phyloP scores from a whole-genome alignment of 2,113 vertebrate species.

The Campylomormyrus numenius region DNA sequence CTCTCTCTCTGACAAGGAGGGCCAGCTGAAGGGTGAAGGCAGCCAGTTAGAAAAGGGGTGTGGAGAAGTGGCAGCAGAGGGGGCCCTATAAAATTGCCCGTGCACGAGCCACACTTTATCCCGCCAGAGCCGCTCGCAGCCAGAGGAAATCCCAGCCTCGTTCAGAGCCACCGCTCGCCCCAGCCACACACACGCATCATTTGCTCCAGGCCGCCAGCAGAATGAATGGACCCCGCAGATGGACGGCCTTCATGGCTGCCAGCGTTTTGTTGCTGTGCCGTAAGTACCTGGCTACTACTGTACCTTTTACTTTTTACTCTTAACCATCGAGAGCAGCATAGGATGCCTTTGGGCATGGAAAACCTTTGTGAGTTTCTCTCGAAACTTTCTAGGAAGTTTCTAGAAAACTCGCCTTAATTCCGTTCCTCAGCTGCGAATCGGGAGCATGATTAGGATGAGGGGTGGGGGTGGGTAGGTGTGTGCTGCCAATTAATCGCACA shows the following conservation, averaged over 20 bases:
- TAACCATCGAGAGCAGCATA: not conserved
- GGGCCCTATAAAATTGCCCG: constrained; percentile 55
- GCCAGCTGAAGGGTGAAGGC: constrained; percentile 35
- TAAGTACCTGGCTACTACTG: constrained; percentile 48
- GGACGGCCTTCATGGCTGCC: constrained; percentile 41
- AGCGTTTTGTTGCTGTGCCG: constrained; percentile 46
- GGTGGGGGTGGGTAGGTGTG: not conserved
- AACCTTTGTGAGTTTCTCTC: not conserved
- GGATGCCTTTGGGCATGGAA: not conserved
- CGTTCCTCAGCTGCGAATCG: not conserved
- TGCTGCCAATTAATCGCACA: constrained; percentile 23
- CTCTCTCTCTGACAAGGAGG: constrained; percentile 29
- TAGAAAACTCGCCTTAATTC: not conserved
- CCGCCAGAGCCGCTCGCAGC: constrained; percentile 44
- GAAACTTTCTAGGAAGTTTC: not conserved
- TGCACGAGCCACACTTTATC: constrained; percentile 59
- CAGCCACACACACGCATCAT: constrained; percentile 25
- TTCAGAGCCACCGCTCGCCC: constrained; percentile 26
- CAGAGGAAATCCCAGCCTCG: constrained; percentile 50
- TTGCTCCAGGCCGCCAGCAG: constrained; percentile 41
- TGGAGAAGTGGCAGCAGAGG: constrained; percentile 38
- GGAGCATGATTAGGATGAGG: constrained; percentile 19
- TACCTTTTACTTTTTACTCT: not conserved
- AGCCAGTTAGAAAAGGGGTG: constrained; percentile 51
- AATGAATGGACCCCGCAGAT: constrained; percentile 57